A percentile compares a stretch with the other conserved stretches of the same genome.
These are phyloP conservation scores for Piaya cayana DNA, from an alignment of 2,113 vertebrate species.

Conservation along the genomic window DNA sequence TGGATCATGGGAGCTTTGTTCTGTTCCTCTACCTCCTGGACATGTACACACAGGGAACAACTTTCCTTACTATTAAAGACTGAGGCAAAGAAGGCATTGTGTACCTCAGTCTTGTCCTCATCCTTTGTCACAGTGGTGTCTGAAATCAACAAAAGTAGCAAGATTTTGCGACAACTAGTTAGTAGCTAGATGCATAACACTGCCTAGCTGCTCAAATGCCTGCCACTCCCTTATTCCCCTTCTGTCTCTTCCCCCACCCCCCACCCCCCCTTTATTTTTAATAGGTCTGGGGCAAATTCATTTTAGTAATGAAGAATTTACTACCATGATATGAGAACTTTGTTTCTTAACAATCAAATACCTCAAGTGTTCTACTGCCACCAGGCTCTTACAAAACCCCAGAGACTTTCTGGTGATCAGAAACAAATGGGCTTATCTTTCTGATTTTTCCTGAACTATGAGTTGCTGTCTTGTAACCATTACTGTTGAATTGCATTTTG, in stretches of 20 bases:
- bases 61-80: no score
- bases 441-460: background rate
- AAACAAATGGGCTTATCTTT: background rate
- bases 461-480: background rate
- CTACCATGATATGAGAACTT: background rate
- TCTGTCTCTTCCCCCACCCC: background rate
- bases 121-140: no score
- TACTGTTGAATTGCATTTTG: background rate
- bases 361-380: background rate
- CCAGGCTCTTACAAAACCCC: background rate
- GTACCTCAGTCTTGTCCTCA: no score
- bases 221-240: accelerated
- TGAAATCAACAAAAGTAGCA: background rate
- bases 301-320: background rate
- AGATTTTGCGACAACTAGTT: background rate
- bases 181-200: background rate
- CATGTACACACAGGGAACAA: no score
- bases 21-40: no score
- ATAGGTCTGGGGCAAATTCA: background rate
- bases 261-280: background rate
- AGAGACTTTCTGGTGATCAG: background rate
- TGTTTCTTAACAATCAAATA: background rate
- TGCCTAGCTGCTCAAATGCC: background rate
- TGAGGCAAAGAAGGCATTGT: no score
- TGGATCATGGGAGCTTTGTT: no score